phyloP scores from a whole-genome alignment of 2,888 invertebrate species.

The Sphinx pinastri region DNA sequence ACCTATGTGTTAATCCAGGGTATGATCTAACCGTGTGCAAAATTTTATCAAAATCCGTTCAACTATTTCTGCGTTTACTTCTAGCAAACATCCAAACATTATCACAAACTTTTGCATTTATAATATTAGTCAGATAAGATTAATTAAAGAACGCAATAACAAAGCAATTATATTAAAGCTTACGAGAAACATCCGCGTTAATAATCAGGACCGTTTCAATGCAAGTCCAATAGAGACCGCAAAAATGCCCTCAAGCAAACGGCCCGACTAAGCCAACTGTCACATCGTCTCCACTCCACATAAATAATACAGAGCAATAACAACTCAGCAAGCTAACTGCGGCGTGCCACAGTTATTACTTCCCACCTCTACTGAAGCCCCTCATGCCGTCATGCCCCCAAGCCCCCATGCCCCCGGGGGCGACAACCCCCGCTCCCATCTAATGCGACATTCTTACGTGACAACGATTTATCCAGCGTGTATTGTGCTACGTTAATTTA shows the following conservation, averaged over 20 bases:
- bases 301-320: conserved; percentile 80
- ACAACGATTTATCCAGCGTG: conserved; percentile 81
- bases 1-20: no score
- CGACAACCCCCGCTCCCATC: conserved; percentile 47
- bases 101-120: no score
- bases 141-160: neutral
- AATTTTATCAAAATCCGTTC: no score
- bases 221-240: conserved; percentile 4
- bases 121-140: no score
- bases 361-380: conserved; percentile 35
- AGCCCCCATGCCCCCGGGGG: conserved; percentile 37
- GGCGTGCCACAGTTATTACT: conserved; percentile 76
- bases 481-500: conserved; percentile 79
- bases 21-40: no score
- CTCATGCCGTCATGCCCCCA: conserved; percentile 2
- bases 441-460: conserved; percentile 82
- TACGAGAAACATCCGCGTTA: no score
- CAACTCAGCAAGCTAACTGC: conserved; percentile 71
- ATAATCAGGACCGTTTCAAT: conserved; percentile 13
- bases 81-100: no score
- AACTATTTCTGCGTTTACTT: no score
- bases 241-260: conserved; percentile 13
- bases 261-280: conserved; percentile 54
- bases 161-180: neutral
- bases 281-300: conserved; percentile 63